These are phyloP conservation scores for Drosophila maculinotata DNA, from an alignment of 2,888 invertebrate genomes.

Conservation along the genomic window DNA sequence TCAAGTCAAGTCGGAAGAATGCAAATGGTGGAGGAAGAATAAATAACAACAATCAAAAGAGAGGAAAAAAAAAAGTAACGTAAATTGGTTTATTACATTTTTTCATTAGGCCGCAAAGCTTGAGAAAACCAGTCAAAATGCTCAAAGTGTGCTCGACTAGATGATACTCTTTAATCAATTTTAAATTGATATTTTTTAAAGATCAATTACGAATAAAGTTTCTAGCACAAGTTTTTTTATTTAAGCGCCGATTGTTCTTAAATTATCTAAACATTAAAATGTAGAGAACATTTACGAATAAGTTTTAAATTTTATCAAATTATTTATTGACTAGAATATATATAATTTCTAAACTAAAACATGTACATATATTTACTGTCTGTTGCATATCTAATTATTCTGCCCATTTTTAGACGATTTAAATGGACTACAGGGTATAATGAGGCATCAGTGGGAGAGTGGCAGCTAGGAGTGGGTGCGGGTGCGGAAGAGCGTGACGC, in stretches of 20 bases:
- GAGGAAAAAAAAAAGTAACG: slow-evolving; percentile 22
- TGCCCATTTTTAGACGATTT: background rate
- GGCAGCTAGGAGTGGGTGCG: slow-evolving; percentile 18
- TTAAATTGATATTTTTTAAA: too few relatives aligned
- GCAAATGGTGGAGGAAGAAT: slow-evolving; percentile 46
- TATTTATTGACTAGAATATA: too few relatives aligned
- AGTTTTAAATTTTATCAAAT: too few relatives aligned
- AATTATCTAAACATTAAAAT: too few relatives aligned
- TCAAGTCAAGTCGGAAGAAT: slow-evolving; percentile 62
- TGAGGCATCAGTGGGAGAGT: background rate
- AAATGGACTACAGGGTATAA: slow-evolving; percentile 14
- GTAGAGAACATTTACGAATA: too few relatives aligned
- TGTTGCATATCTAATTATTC: too few relatives aligned
- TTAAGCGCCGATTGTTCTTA: too few relatives aligned
- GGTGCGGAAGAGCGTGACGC: slow-evolving; percentile 46
- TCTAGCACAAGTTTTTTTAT: too few relatives aligned
- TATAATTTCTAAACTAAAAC: too few relatives aligned
- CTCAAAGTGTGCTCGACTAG: background rate
- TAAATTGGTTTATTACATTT: slow-evolving; percentile 77
- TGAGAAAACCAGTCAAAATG: slow-evolving; percentile 29
- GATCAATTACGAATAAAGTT: too few relatives aligned
- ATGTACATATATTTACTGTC: too few relatives aligned
- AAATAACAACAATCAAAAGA: slow-evolving; percentile 17
- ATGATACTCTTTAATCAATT: background rate
- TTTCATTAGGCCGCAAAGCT: slow-evolving; percentile 61